Evolutionary conservation across 2,888 invertebrate species (phyloP), one percentile per base, ranked within the genome.

Genomic region (Eupithecia dodoneata): DNA sequence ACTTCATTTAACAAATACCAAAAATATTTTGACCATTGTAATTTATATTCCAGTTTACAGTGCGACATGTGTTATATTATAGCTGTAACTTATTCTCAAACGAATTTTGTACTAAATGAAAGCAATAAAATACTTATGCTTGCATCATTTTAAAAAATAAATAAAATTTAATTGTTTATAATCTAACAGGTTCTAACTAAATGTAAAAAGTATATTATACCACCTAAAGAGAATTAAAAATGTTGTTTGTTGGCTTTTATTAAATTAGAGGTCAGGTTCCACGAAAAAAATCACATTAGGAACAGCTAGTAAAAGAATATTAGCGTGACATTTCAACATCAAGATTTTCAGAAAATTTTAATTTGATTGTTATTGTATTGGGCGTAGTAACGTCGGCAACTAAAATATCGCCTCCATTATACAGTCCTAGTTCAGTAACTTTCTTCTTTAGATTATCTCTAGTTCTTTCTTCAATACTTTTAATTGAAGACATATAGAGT

Each of bases 381-480:
- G 99, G 99, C 6, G 98, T 97, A 4, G 99, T 99, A 41, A 97
- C 95, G 95, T 99, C 99, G 0, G 99, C 98, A 2, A 99, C 98
- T 83, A 98, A 96, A 75, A 99, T 95, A 88, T 98, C 98, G 74
- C 97, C 97, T 0, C 98, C 99, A 91, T 99, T 97, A 77, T 92
- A 96, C 41, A 99, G 93, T 3, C 98, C 98, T 76, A 99, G 95
- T 84, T 99, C 99, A 79, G 95, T 95, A 73, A 99, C 92, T 76
- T 97, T 97, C 94, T 98, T 98, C 84, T 97, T 97, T 81, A 99
- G 96, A 95, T 99, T 99, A 72, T 96, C 96, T 83, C 97, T 96
- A 0, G 99, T 99, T 83, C 96, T 96, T 87, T 98, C 98, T 91
- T 99, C 99, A 85, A 99, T 98, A 83, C 98, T 98, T 81, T 98